phyloP scores from a whole-genome alignment of 2,888 invertebrate genomes.

The Tortricodes alternella region DNA sequence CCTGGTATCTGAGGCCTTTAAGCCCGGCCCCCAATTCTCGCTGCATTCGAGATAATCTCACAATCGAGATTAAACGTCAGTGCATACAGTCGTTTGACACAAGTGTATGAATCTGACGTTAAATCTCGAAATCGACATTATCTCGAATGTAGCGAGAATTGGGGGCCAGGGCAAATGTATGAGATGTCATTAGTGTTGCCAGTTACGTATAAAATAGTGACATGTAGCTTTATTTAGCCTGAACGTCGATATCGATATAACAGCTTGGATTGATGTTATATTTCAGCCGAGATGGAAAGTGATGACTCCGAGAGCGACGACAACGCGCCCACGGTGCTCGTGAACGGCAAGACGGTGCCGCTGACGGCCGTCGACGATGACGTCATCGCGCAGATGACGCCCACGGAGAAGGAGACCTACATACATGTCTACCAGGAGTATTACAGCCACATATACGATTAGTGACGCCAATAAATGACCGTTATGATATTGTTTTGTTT shows the following conservation, averaged over 20 bases:
- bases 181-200: no score
- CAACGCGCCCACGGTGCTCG: slow-evolving; percentile 90
- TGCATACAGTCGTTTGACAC: no score
- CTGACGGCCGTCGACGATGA: slow-evolving; percentile 93
- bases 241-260: background rate
- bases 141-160: no score
- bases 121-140: no score
- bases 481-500: background rate
- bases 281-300: slow-evolving; percentile 86
- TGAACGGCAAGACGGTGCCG: slow-evolving; percentile 90
- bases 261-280: background rate
- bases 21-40: no score
- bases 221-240: no score
- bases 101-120: no score
- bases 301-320: slow-evolving; percentile 91
- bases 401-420: slow-evolving; percentile 95
- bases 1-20: no score
- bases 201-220: no score
- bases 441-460: slow-evolving; percentile 94
- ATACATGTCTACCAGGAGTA: slow-evolving; percentile 97
- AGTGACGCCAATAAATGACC: slow-evolving; percentile 27
- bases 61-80: no score
- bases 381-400: slow-evolving; percentile 94
- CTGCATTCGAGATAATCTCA: no score
- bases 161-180: no score